Conservation (phyloP, 2,797 vertebrate species). For the Rhynchonycteris naso region DNA sequence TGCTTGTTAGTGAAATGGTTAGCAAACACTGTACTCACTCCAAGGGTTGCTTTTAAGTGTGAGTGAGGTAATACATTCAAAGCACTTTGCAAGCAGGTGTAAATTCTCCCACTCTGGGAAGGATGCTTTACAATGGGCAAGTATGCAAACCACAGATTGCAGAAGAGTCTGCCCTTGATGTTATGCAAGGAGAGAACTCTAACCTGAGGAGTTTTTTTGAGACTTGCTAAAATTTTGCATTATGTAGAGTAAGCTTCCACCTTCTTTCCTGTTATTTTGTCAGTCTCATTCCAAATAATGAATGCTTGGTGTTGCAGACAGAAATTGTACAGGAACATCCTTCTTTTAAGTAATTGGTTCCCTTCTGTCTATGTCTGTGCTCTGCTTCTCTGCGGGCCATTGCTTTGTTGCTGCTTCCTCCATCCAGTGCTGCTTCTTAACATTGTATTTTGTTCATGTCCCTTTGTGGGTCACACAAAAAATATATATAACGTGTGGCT, state of each 20-base stretch:
- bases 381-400: background rate
- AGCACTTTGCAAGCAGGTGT: background rate
- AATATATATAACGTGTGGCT: background rate
- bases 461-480: background rate
- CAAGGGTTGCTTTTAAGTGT: background rate
- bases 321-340: slow-evolving; percentile 52
- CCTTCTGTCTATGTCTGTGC: background rate
- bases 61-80: background rate
- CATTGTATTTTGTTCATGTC: background rate
- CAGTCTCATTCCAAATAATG: background rate
- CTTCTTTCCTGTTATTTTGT: background rate
- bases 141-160: background rate
- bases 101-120: background rate
- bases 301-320: slow-evolving; percentile 57
- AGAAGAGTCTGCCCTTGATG: background rate
- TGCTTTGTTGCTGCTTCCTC: background rate
- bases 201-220: background rate
- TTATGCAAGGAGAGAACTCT: background rate
- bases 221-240: background rate
- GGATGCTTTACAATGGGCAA: background rate
- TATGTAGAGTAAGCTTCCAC: background rate
- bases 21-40: background rate
- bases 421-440: background rate
- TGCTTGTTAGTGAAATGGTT: background rate
- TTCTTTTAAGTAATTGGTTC: slow-evolving; percentile 28